These are phyloP conservation scores for Amphimedon queenslandica DNA, from an alignment of 37 sponge, comb jelly and placozoan species.

Conservation along the genomic window DNA sequence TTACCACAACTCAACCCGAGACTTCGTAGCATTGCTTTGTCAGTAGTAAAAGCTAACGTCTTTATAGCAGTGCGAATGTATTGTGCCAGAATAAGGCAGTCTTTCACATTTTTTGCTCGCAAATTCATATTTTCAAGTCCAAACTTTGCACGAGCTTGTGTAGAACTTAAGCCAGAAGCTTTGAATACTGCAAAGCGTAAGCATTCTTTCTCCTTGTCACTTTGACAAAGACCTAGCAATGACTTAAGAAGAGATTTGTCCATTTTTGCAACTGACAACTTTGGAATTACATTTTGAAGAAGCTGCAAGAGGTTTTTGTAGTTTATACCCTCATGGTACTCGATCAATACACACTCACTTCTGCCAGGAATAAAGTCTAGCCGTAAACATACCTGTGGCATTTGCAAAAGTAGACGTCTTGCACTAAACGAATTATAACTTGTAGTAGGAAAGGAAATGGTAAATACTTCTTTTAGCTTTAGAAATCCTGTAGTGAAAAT, in stretches of 20 bases:
- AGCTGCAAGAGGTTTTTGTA: neutral
- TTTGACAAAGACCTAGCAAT: conserved; percentile 1
- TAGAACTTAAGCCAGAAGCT: conserved; percentile 13
- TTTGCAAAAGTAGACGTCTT: conserved; percentile 6
- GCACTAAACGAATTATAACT: conserved; percentile 13
- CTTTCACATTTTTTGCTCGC: conserved; percentile 17
- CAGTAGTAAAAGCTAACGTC: conserved; percentile 4
- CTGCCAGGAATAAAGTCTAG: neutral
- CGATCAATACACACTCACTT: neutral
- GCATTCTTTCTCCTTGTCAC: conserved; percentile 10
- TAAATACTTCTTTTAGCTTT: conserved; percentile 11
- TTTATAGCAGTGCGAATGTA: conserved; percentile 21
- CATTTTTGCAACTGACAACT: neutral
- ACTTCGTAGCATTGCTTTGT: conserved; percentile 10
- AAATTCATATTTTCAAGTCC: conserved; percentile 33
- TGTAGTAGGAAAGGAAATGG: conserved; percentile 6
- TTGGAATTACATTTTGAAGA: neutral
- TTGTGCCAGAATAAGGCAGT: neutral
- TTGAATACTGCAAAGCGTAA: conserved; percentile 2
- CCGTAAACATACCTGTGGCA: conserved; percentile 8
- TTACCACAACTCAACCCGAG: too few relatives aligned
- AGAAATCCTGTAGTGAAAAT: neutral
- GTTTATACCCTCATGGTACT: neutral
- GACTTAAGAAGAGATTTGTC: conserved; percentile 3
- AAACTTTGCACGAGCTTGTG: conserved; percentile 10